These are phyloP conservation scores for Rhaphigaster nebulosa DNA, from an alignment of 2,888 invertebrate species.

Conservation along the genomic window DNA sequence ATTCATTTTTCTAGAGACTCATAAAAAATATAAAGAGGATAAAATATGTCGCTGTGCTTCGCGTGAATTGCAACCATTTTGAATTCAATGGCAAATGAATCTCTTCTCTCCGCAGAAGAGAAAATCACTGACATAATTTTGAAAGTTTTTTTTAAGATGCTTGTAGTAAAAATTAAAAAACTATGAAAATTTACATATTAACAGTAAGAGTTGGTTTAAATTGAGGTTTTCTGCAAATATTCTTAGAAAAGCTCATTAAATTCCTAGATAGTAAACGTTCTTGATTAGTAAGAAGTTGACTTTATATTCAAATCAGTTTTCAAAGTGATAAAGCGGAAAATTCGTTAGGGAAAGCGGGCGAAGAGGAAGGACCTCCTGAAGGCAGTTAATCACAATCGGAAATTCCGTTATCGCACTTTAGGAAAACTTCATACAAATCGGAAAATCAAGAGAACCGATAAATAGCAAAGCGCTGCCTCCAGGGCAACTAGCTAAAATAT, in stretches of 20 bases:
- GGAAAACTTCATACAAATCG: conserved; percentile 5
- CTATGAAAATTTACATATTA: not conserved
- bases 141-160: too few species aligned
- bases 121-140: too few species aligned
- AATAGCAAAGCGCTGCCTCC: not conserved
- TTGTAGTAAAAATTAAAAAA: not conserved
- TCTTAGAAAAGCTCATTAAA: not conserved
- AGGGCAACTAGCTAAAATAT: not conserved
- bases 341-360: not conserved
- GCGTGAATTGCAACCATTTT: too few species aligned
- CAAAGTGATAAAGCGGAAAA: not conserved
- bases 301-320: conserved; percentile 30
- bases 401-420: not conserved
- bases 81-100: too few species aligned
- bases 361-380: not conserved
- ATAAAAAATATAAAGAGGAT: too few species aligned
- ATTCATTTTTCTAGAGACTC: too few species aligned
- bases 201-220: not conserved
- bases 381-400: conserved; percentile 9
- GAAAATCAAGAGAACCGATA: not conserved
- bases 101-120: too few species aligned
- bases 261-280: not conserved
- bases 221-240: not conserved
- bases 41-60: too few species aligned
- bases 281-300: conserved; percentile 1